Base-by-base conservation (phyloP, 2,113 vertebrate genomes). In the Hylia prasina region DNA sequence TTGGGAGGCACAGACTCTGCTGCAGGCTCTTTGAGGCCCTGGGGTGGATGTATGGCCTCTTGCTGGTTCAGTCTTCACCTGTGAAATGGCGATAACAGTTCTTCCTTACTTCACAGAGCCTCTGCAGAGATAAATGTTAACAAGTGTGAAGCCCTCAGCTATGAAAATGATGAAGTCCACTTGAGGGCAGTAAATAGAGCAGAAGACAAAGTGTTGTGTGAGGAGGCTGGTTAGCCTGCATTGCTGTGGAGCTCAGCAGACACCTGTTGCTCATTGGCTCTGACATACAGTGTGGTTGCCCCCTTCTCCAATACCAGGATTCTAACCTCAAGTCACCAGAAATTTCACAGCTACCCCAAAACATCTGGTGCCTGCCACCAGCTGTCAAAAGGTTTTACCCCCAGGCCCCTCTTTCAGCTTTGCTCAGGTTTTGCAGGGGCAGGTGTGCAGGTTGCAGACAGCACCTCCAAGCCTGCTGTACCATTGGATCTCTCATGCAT, bases 401-500 rank as follows among this genome's bases (percentile, higher is more conserved):
- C 15, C 8, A 84, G 63, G 6, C 11, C 28, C 8, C 16, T 42
- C 12, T 54, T 33, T 76, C 53, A 45, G 15, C 40, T 56, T 8
- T 48, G n/a, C 42, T 89, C 0, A 0, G 15, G 37, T 89, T 89
- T 87, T 54, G n/a, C 33, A 40, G 14, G 20, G 23, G 14, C 45
- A 78, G 37, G 10, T 1, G 0, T 48, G 66, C 53, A 39, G 20
- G 15, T 15, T 47, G 53, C n/a, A 56, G 50, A 37, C 47, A 81
- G 58, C 54, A 65, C 24, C 45, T 78, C 27, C 47, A 31, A 63
- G 12, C 21, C n/a, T 6, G 0, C 13, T 40, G 45, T n/a, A 50
- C 53, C 1, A 1, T 1, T 14, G 20, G 15, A 17, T 15, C 33
- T 28, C 50, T 66, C 2, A 1, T 16, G 10, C 1, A 1, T 60